Percentiles rank a stretch among this genome's conserved stretches.
Evolutionary conservation across 1,140 invertebrate species (phyloP).

Genomic region (Agrilus planipennis): DNA sequence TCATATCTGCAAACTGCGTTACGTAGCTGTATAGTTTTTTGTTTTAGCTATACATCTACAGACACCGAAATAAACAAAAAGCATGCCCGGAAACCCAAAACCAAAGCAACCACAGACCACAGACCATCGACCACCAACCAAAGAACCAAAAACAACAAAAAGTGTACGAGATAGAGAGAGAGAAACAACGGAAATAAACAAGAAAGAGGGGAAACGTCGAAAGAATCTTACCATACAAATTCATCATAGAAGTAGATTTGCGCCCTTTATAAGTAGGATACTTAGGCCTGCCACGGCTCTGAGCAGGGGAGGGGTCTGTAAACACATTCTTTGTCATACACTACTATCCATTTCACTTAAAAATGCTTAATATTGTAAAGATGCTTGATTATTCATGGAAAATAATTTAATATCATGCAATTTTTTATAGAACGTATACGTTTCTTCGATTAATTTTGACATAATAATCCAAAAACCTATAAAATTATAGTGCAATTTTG

Average conservation of each 20-base stretch:
- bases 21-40: too few relatives aligned
- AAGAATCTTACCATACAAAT: slow-evolving; percentile 75
- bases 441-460: too few relatives aligned
- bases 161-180: slow-evolving; percentile 5
- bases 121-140: not conserved
- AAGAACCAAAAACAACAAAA: not conserved
- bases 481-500: too few relatives aligned
- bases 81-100: slow-evolving; percentile 1
- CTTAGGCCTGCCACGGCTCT: slow-evolving; percentile 66
- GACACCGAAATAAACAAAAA: slow-evolving; percentile 1
- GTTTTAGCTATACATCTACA: too few relatives aligned
- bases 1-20: too few relatives aligned
- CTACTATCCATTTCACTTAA: slow-evolving; percentile 34
- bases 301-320: slow-evolving; percentile 52
- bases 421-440: too few relatives aligned
- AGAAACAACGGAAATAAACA: slow-evolving; percentile 3
- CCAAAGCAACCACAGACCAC: not conserved
- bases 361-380: slow-evolving; percentile 11
- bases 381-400: slow-evolving; percentile 1
- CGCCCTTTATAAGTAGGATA: slow-evolving; percentile 70
- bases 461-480: too few relatives aligned
- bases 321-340: slow-evolving; percentile 40
- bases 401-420: too few relatives aligned
- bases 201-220: slow-evolving; percentile 6
- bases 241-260: slow-evolving; percentile 88